phyloP scores from a whole-genome alignment of 2,113 vertebrate species.

The Malaclemys terrapin region DNA sequence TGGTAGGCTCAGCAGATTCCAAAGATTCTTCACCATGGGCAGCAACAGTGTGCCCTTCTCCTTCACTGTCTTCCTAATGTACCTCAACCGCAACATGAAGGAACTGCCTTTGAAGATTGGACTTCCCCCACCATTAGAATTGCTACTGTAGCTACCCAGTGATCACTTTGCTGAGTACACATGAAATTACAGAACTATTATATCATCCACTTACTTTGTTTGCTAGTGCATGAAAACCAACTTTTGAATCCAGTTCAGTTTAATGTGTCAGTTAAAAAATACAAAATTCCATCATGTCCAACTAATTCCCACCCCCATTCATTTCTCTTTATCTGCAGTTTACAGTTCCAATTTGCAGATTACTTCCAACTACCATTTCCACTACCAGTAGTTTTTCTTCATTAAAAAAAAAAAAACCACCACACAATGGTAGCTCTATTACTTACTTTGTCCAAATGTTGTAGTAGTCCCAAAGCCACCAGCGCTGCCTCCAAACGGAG shows the following conservation, averaged over 20 bases:
- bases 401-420: neutral
- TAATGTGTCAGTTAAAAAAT: neutral
- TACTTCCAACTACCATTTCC: neutral
- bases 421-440: fast-evolving
- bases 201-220: neutral
- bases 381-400: fast-evolving
- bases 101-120: neutral
- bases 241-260: neutral
- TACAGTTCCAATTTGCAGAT: fast-evolving
- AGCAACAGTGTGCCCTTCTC: neutral
- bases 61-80: neutral
- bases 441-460: slow-evolving; percentile 97
- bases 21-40: neutral
- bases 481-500: slow-evolving; percentile 91
- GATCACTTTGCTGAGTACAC: neutral
- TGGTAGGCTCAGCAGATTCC: neutral
- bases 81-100: neutral
- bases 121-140: neutral
- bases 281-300: fast-evolving
- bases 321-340: neutral
- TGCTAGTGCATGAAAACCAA: neutral
- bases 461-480: slow-evolving; percentile 93
- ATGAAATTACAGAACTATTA: neutral
- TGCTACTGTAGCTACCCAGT: neutral
- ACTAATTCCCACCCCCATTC: fast-evolving